Percentiles rank a stretch among this genome's conserved stretches.
These are phyloP conservation scores for Heterodera carotae DNA, from an alignment of 1,140 invertebrate species.

Conservation along the genomic window DNA sequence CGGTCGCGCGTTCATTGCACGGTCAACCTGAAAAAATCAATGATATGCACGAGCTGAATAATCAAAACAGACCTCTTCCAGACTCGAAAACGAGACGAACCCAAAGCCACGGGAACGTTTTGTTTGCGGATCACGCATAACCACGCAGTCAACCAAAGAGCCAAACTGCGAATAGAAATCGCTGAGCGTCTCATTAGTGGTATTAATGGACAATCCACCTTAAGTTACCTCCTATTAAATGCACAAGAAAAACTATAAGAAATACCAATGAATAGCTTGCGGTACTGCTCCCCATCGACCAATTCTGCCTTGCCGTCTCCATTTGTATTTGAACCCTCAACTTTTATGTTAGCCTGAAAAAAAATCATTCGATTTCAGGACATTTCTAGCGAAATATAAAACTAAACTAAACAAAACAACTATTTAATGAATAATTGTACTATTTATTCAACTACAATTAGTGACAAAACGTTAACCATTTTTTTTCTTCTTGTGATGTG, in stretches of 20 bases:
- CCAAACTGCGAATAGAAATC: conserved; percentile 95
- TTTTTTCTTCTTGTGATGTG: neutral
- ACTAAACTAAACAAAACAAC: neutral
- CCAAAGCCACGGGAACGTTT: conserved; percentile 79
- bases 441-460: neutral
- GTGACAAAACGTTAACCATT: neutral
- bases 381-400: neutral
- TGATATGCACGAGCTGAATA: neutral
- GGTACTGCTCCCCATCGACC: conserved; percentile 75
- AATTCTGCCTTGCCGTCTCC: neutral
- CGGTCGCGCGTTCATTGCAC: conserved; percentile 83
- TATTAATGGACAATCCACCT: conserved; percentile 87
- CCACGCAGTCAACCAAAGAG: conserved; percentile 92
- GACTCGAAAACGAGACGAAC: conserved; percentile 53
- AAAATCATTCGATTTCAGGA: neutral
- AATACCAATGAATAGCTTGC: conserved; percentile 87
- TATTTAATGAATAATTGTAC: neutral
- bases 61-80: conserved; percentile 42
- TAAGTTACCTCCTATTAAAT: neutral
- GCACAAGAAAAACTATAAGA: too few relatives aligned
- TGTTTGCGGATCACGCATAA: conserved; percentile 94
- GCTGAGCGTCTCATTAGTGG: conserved; percentile 89
- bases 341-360: neutral
- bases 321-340: neutral
- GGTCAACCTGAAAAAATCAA: conserved; percentile 77